Percentiles rank a stretch among this genome's conserved stretches.
phyloP scores from a whole-genome alignment of 2,113 vertebrate genomes.

The Corythaixoides concolor region DNA sequence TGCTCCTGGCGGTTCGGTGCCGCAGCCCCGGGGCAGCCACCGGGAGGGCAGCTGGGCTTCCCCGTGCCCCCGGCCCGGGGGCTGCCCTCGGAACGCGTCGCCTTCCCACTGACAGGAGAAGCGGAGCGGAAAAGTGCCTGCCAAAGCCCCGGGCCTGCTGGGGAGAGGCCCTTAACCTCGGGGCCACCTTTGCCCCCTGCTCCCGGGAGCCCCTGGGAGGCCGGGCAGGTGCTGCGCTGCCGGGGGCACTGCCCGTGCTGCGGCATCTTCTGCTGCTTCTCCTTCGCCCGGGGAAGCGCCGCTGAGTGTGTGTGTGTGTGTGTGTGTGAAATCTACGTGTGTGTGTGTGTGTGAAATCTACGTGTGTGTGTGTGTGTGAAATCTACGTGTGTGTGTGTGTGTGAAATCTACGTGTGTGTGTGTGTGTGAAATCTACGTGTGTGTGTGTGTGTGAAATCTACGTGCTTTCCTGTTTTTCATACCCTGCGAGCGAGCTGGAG shows the following conservation, averaged over 20 bases:
- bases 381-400: too few species aligned
- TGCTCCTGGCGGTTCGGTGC: neutral
- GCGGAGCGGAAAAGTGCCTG: neutral
- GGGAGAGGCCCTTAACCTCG: conserved; percentile 44
- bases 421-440: too few species aligned
- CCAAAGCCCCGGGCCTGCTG: neutral
- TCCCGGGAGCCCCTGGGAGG: neutral
- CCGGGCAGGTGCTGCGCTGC: conserved; percentile 27
- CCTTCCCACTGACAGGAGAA: neutral
- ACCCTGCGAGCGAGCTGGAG: neutral
- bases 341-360: too few species aligned
- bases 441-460: neutral
- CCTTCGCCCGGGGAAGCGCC: neutral
- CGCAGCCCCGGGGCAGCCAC: neutral
- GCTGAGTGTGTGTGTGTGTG: neutral
- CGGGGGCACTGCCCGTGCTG: neutral
- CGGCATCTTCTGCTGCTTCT: neutral
- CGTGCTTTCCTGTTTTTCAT: conserved; percentile 1
- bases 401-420: too few species aligned
- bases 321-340: too few species aligned
- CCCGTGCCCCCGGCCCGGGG: neutral
- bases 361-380: too few species aligned
- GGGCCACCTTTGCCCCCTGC: conserved; percentile 41
- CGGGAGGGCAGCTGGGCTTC: neutral
- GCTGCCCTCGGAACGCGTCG: neutral